Evolutionary conservation across 1,140 invertebrate genomes (phyloP).

Genomic region (Ridgeia piscesae): DNA sequence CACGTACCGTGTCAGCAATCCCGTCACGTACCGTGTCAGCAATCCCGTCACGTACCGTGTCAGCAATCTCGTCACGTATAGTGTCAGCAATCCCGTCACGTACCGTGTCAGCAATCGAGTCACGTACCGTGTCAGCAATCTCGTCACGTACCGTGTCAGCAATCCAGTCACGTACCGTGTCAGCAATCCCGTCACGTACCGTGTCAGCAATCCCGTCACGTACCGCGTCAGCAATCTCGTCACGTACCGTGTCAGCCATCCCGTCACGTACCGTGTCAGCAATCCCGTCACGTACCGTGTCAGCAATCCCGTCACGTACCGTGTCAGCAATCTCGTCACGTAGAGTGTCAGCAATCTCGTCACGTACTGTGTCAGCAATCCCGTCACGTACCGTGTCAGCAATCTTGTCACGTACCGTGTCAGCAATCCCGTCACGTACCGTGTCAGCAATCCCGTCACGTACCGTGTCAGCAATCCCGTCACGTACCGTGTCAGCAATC

Average conservation of each 20-base stretch:
- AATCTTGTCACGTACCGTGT: background rate
- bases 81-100: background rate
- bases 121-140: background rate
- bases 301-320: background rate
- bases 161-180: no score
- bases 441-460: background rate
- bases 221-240: background rate
- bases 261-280: background rate
- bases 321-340: background rate
- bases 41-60: background rate
- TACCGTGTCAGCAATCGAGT: no score
- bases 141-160: background rate
- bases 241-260: background rate
- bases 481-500: background rate
- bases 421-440: background rate
- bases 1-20: background rate
- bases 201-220: background rate
- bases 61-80: background rate
- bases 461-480: background rate
- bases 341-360: background rate
- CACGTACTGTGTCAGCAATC: background rate
- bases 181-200: background rate
- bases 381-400: background rate
- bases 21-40: background rate
- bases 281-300: background rate